Percentiles rank a stretch among this genome's conserved stretches.
phyloP scores from a whole-genome alignment of 2,888 invertebrate species.

The Drosophila seclusa region DNA sequence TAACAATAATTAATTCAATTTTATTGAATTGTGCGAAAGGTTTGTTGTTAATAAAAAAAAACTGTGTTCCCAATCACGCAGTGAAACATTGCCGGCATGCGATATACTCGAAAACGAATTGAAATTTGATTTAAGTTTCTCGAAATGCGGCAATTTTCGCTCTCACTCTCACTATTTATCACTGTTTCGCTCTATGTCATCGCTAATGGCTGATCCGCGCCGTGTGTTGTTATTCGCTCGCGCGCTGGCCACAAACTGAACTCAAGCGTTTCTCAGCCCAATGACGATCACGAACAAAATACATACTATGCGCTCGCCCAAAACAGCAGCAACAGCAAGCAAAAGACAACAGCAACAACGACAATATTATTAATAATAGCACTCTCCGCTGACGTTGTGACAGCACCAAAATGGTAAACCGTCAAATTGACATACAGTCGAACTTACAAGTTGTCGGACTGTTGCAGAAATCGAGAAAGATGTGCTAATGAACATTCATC shows the following conservation, averaged over 20 bases:
- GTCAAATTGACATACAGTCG: slow-evolving; percentile 14
- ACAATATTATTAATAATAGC: slow-evolving; percentile 41
- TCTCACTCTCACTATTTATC: slow-evolving; percentile 18
- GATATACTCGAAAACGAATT: slow-evolving; percentile 7
- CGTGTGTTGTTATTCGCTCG: slow-evolving; percentile 63
- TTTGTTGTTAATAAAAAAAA: slow-evolving; percentile 12
- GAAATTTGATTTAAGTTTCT: slow-evolving; percentile 15
- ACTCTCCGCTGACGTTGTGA: slow-evolving; percentile 60
- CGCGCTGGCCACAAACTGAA: slow-evolving; percentile 66
- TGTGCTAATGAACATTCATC: slow-evolving; percentile 50
- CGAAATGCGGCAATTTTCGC: slow-evolving; percentile 8
- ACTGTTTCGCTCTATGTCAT: neutral
- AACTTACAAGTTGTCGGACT: slow-evolving; percentile 29
- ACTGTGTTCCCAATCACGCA: neutral
- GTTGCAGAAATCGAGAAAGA: slow-evolving; percentile 27
- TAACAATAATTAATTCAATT: slow-evolving; percentile 24
- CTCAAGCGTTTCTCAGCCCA: slow-evolving; percentile 54
- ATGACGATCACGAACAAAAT: slow-evolving; percentile 71
- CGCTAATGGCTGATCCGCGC: slow-evolving; percentile 38
- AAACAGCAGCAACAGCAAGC: slow-evolving; percentile 37
- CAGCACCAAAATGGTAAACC: slow-evolving; percentile 36
- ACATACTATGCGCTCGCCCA: slow-evolving; percentile 45
- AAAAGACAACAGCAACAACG: slow-evolving; percentile 25
- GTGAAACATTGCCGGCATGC: neutral
- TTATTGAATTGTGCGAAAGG: slow-evolving; percentile 27